Evolutionary conservation across 2,797 vertebrate genomes (phyloP), one percentile per base, ranked within the genome.

Genomic region (Lerista edwardsae): DNA sequence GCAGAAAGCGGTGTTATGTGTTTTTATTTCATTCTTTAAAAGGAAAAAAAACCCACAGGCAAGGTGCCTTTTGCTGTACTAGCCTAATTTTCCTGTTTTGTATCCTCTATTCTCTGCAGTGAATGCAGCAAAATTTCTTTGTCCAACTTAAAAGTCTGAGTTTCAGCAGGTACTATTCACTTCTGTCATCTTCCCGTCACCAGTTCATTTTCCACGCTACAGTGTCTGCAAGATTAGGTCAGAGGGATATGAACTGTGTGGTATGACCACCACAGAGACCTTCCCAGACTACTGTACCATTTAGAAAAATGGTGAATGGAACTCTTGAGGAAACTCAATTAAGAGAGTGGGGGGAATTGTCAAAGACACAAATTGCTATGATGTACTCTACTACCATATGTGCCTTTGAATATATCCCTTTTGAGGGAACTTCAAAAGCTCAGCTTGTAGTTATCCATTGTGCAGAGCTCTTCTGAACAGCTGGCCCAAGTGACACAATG

Each of bases 311-410:
- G 55, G 41, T 69, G 47, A 71, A 55, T 62, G 55, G 67, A 85
- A 71, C 84, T 86, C 79, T 86, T 81, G 67, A 81, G 44, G 79
- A 62, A 81, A 80, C 78, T 80, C 84, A 85, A 76, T 81, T 86
- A 81, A 81, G 55, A n/a, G 65, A 71, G 15, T 86, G 79, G 84
- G 21, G 68, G 64, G 31, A 81, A 76, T 47, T 67, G 65, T 71
- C 64, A 39, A 76, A 80, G 73, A 69, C 41, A 36, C 39, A 51
- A 76, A 81, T 75, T 71, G n/a, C 65, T 81, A 55, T 76, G 73
- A 71, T 69, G 41, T 86, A 81, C 65, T 76, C 55, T 34, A 75
- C 5, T 36, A 44, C 64, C 57, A 80, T 4, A 61, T 31, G 4
- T 2, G 34, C 1, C 0, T 85, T 80, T 83, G 6, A 79, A 71